A percentile compares a stretch with the other conserved stretches of the same genome.
These are phyloP conservation scores for Formica exsecta DNA, from an alignment of 1,140 invertebrate genomes.

Conservation along the genomic window DNA sequence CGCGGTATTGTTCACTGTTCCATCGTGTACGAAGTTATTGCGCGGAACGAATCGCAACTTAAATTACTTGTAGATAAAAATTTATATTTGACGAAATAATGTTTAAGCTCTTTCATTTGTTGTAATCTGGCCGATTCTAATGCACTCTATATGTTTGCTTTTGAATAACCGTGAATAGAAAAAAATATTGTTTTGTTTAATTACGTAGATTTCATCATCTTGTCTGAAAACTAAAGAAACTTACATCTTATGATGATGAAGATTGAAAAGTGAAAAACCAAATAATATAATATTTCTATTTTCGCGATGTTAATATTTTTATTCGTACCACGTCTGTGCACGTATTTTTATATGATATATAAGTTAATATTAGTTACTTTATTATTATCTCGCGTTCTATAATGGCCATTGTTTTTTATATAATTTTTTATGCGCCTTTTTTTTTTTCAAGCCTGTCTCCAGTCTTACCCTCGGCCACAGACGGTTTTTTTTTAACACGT, in stretches of 20 bases:
- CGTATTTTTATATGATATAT: constrained; percentile 33
- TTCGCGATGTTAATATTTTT: neutral
- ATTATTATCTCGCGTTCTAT: constrained; percentile 60
- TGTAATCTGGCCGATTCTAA: neutral
- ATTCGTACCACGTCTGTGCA: constrained; percentile 13
- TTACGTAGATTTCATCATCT: neutral
- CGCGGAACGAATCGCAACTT: constrained; percentile 53
- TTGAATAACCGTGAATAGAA: neutral
- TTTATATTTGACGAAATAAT: neutral
- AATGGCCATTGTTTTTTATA: constrained; percentile 58
- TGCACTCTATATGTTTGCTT: neutral
- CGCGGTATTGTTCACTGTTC: constrained; percentile 65
- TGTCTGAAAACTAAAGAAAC: neutral
- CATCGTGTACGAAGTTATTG: constrained; percentile 49
- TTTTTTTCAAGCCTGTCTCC: constrained; percentile 58
- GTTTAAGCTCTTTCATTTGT: constrained; percentile 1
- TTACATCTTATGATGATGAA: neutral
- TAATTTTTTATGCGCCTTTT: constrained; percentile 54
- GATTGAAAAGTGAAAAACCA: neutral
- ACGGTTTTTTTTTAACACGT: constrained; percentile 57
- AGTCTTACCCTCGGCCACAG: constrained; percentile 60
- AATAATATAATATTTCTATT: constrained; percentile 31
- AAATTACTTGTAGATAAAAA: constrained; percentile 36
- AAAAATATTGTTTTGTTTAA: neutral
- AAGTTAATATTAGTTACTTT: constrained; percentile 53